Base-by-base conservation (phyloP, 2,888 invertebrate species). In the Neoitamus cyanurus region DNA sequence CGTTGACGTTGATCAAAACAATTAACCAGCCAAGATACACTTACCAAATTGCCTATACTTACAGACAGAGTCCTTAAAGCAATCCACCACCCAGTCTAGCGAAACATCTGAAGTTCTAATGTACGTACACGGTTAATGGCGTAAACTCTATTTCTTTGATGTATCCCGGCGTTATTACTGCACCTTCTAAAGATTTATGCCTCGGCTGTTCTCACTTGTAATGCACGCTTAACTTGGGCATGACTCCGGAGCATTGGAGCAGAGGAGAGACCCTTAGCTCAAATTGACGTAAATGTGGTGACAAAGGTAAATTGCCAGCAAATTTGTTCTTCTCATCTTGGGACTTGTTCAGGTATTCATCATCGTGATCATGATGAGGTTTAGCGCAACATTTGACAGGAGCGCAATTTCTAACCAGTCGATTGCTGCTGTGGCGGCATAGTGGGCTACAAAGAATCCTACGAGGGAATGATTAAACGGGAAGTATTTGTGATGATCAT, bases 251-350 rank as follows among this genome's bases (percentile, higher is more conserved):
- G 15, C 58, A 15, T 42, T 20, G 20, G 7, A 36, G 46, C 3
- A 28, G 46, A 73, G 3, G 28, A 7, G 48, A 58, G 58, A 37
- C 46, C 37, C 77, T 77, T 42, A 42, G 42, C 46, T 77, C 46
- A 77, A 77, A 77, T 77, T 77, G 77, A 77, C 77, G 77, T 25
- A 77, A 77, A 77, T 77, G 77, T 77, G 77, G 77, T 42, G 77
- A 77, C 77, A 77, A 77, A 46, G 77, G 77, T 77, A 77, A 77
- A 77, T 77, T 77, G 77, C 77, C 46, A 5, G 42, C 42, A 77
- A 77, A 77, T 77, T 77, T 77, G 77, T 77, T 77, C 37, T 30
- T 77, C 36, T 77, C 77, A 42, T 77, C 42, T n/a, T 11, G 42
- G 42, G 20, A 25, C 77, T 46, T 77, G 77, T 77, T 77, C 77